phyloP scores from a whole-genome alignment of 1,140 invertebrate species.

The Agrypnia vestita region DNA sequence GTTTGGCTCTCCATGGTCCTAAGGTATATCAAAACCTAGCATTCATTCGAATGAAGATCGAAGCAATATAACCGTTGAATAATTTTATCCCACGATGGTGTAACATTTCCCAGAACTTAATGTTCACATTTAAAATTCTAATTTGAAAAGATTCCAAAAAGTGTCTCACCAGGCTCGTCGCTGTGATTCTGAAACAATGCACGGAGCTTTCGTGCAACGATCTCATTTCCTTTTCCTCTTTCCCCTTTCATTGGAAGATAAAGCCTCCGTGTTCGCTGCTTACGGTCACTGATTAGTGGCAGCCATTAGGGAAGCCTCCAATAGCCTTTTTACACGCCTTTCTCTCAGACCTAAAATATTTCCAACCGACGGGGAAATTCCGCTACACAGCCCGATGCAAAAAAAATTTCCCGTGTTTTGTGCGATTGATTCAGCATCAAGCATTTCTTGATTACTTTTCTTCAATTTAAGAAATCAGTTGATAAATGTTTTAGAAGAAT shows the following conservation, averaged over 20 bases:
- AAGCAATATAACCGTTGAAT: too few species aligned
- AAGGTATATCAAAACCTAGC: too few species aligned
- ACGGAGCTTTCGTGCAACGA: conserved; percentile 32
- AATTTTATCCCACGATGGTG: too few species aligned
- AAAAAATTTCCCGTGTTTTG: neutral
- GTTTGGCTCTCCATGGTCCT: too few species aligned
- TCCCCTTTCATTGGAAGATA: conserved; percentile 53
- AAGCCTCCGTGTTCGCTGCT: conserved; percentile 20
- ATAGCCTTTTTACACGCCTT: conserved; percentile 55
- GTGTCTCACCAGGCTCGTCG: neutral
- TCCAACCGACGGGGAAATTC: neutral
- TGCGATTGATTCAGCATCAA: too few species aligned
- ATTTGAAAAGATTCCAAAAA: neutral
- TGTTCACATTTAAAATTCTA: neutral
- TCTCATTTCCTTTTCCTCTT: conserved; percentile 47
- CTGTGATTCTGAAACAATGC: too few species aligned
- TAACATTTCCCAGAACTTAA: neutral
- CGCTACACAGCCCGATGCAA: neutral
- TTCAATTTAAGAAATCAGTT: too few species aligned
- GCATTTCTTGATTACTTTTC: too few species aligned
- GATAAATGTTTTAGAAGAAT: too few species aligned
- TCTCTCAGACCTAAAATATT: neutral
- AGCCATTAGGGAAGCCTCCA: conserved; percentile 50
- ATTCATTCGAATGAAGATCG: too few species aligned
- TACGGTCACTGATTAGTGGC: conserved; percentile 58